A percentile compares a stretch with the other conserved stretches of the same genome.
Conservation (phyloP, 2,888 invertebrate genomes). For the Amphipyra tragopoginis region DNA sequence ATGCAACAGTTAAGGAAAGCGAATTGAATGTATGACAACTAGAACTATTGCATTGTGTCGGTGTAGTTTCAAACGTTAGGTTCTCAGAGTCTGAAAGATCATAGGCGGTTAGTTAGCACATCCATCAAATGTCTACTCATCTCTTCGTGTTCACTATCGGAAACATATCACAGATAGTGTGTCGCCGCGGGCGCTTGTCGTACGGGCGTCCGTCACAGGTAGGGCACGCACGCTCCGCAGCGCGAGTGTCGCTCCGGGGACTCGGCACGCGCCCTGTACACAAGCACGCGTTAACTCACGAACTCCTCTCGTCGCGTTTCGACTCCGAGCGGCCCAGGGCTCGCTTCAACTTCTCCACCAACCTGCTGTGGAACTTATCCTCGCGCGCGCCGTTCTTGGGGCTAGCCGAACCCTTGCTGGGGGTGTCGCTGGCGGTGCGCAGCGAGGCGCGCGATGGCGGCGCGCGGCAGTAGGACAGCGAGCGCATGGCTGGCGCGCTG, state of each 20-base stretch:
- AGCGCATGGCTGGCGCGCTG: slow-evolving; percentile 91
- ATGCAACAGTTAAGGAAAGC: slow-evolving; percentile 78
- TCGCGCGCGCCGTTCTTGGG: slow-evolving; percentile 89
- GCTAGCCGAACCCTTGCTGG: slow-evolving; percentile 92
- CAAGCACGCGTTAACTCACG: slow-evolving; percentile 89
- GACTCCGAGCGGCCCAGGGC: slow-evolving; percentile 91
- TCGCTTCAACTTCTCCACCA: slow-evolving; percentile 94
- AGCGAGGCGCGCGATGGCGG: slow-evolving; percentile 90
- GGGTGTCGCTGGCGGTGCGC: slow-evolving; percentile 91
- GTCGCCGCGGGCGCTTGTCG: slow-evolving; percentile 64
- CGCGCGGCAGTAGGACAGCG: slow-evolving; percentile 88
- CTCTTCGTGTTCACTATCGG: slow-evolving; percentile 77
- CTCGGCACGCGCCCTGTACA: slow-evolving; percentile 86
- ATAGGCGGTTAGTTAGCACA: slow-evolving; percentile 79
- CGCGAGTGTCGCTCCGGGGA: slow-evolving; percentile 83
- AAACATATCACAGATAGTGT: slow-evolving; percentile 84
- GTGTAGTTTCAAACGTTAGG: slow-evolving; percentile 63
- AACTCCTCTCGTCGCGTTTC: slow-evolving; percentile 85
- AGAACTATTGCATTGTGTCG: slow-evolving; percentile 70
- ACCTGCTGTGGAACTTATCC: slow-evolving; percentile 94
- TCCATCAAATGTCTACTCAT: slow-evolving; percentile 77
- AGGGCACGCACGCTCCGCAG: slow-evolving; percentile 86
- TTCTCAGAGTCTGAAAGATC: slow-evolving; percentile 63
- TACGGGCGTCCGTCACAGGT: slow-evolving; percentile 77
- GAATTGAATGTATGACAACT: slow-evolving; percentile 67